These are phyloP conservation scores for Noturus placidus DNA, from an alignment of 2,113 vertebrate genomes.

Conservation along the genomic window DNA sequence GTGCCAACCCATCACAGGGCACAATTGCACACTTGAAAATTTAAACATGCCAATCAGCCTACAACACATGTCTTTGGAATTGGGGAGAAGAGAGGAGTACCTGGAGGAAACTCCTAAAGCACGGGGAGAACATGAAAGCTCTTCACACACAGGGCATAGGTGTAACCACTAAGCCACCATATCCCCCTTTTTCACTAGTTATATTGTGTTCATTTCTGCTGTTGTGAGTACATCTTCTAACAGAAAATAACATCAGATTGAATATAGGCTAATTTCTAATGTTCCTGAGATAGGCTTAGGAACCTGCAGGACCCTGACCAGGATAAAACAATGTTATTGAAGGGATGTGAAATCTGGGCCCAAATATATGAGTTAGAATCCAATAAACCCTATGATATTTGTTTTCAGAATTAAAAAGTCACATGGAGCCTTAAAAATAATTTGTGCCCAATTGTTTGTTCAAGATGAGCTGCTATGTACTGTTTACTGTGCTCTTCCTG, in stretches of 20 bases:
- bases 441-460: neutral
- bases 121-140: no score
- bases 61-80: no score
- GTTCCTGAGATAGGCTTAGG: neutral
- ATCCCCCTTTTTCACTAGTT: no score
- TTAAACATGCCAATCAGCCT: no score
- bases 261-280: neutral
- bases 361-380: neutral
- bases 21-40: no score
- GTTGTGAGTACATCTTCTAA: neutral
- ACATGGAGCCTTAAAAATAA: neutral
- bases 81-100: no score
- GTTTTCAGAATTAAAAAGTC: neutral
- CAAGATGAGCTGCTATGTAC: neutral
- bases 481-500: conserved; percentile 3
- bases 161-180: no score
- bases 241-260: neutral
- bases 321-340: neutral
- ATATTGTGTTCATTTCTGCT: neutral
- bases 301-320: neutral
- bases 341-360: no score
- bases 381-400: conserved; percentile 5
- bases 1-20: no score
- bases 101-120: no score
- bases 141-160: no score